Conservation (phyloP, 2,888 invertebrate genomes). For the Myathropa florea region DNA sequence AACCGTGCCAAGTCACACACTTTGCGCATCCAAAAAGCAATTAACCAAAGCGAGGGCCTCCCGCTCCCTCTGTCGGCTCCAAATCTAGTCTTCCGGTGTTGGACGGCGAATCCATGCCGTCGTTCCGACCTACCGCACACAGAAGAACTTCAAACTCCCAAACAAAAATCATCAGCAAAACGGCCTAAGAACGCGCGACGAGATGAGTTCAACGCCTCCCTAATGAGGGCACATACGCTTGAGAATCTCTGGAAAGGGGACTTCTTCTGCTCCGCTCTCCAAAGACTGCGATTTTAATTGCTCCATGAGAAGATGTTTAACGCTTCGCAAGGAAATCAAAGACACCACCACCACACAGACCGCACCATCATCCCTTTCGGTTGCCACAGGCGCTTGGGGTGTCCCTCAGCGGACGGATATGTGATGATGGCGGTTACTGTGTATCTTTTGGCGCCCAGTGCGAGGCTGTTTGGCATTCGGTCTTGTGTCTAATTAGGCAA, state of each 20-base stretch:
- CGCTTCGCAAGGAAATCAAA: background rate
- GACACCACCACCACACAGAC: background rate
- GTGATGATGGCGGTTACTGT: background rate
- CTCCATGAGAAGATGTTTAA: background rate
- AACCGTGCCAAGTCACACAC: constrained; percentile 42
- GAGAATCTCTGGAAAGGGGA: background rate
- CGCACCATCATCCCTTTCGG: background rate
- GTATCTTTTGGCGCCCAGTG: background rate
- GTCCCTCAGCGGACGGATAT: background rate
- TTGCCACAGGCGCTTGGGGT: background rate
- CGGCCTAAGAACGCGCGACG: background rate
- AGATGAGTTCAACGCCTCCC: constrained; percentile 46
- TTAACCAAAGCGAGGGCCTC: constrained; percentile 30
- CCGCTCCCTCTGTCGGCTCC: background rate
- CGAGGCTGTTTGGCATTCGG: background rate
- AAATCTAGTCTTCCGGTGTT: constrained; percentile 38
- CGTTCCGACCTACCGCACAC: too few relatives aligned
- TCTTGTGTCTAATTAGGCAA: constrained; percentile 41
- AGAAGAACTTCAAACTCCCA: background rate
- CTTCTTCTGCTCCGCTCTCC: constrained; percentile 4
- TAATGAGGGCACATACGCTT: constrained; percentile 39
- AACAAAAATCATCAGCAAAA: background rate
- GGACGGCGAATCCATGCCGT: background rate
- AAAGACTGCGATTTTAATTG: constrained; percentile 9
- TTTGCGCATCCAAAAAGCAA: constrained; percentile 48